Evolutionary conservation across 2,888 invertebrate species (phyloP).

Genomic region (Malachius bipustulatus): DNA sequence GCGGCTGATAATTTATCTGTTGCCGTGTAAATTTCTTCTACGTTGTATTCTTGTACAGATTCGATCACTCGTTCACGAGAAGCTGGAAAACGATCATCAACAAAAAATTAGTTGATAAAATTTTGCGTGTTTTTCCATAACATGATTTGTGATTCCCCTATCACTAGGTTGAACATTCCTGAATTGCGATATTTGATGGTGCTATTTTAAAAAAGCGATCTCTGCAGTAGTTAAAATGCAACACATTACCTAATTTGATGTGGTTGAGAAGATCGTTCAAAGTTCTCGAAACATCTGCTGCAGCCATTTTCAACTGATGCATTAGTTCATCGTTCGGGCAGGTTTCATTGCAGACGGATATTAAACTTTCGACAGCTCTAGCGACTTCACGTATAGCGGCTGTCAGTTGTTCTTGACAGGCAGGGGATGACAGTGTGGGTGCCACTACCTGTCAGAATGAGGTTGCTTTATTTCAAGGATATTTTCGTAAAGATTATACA

Average conservation of each 20-base stretch:
- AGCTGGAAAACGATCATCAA: conserved; percentile 30
- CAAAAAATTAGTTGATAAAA: conserved; percentile 7
- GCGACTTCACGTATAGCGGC: conserved; percentile 90
- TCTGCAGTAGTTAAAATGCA: no score
- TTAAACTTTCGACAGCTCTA: conserved; percentile 79
- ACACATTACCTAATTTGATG: conserved; percentile 62
- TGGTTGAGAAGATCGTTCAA: conserved; percentile 83
- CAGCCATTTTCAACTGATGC: conserved; percentile 70
- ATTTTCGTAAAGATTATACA: conserved; percentile 17
- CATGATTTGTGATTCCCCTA: no score
- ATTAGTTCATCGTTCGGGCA: conserved; percentile 55
- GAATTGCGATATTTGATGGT: no score
- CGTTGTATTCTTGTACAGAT: conserved; percentile 60
- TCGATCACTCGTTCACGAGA: conserved; percentile 51
- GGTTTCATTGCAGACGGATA: conserved; percentile 66
- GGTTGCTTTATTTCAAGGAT: neutral
- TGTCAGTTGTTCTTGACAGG: conserved; percentile 82
- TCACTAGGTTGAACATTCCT: no score
- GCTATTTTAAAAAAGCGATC: no score
- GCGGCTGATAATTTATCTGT: conserved; percentile 80
- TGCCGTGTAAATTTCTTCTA: conserved; percentile 81
- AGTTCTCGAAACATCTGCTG: conserved; percentile 76
- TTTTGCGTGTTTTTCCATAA: no score
- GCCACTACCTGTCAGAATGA: conserved; percentile 54
- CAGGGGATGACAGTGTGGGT: conserved; percentile 67